A percentile compares a stretch with the other conserved stretches of the same genome.
Evolutionary conservation across 2,113 vertebrate genomes (phyloP).

Genomic region (Toxotes jaculatrix): DNA sequence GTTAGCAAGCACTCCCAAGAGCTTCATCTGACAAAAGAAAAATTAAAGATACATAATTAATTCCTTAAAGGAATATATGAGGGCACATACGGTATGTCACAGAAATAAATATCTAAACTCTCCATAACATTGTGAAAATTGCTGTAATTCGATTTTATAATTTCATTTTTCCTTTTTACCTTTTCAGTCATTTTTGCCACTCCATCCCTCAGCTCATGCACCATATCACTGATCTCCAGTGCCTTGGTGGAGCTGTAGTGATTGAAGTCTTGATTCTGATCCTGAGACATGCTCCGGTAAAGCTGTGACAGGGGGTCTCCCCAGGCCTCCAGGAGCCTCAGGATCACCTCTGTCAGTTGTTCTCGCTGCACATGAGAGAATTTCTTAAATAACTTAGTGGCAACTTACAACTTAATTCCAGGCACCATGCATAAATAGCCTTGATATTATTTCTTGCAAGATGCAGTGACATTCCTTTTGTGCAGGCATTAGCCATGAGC

Average conservation of each 20-base stretch:
- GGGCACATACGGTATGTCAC: not conserved
- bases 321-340: constrained; percentile 81
- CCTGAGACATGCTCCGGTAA: constrained; percentile 60
- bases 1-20: constrained; percentile 81
- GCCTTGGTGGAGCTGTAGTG: constrained; percentile 79
- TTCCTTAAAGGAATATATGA: not conserved
- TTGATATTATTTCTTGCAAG: not conserved
- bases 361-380: constrained; percentile 70
- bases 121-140: not conserved
- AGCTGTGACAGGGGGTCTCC: constrained; percentile 80
- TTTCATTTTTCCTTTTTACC: constrained; percentile 47
- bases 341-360: constrained; percentile 79
- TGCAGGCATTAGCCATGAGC: not conserved
- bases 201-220: constrained; percentile 79
- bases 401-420: not conserved
- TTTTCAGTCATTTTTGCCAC: constrained; percentile 81
- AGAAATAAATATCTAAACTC: not conserved
- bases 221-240: constrained; percentile 80
- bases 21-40: constrained; percentile 79
- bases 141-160: not conserved
- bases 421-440: not conserved
- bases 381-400: not conserved
- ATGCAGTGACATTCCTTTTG: not conserved
- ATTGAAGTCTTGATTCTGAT: constrained; percentile 73
- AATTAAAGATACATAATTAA: not conserved